phyloP scores from a whole-genome alignment of 2,888 invertebrate species.

The Phyllotreta cruciferae region DNA sequence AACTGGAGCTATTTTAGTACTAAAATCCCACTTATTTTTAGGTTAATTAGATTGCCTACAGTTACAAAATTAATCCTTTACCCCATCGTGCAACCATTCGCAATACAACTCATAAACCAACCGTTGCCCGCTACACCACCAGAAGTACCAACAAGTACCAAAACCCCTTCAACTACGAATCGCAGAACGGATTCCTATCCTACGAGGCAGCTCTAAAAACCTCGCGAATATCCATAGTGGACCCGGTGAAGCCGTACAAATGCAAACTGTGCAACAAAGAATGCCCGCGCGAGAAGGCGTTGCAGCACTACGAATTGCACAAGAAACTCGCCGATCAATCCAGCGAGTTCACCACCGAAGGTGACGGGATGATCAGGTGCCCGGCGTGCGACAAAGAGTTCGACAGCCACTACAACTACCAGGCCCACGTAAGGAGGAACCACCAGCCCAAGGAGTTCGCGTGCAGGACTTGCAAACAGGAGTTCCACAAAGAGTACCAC shows the following conservation, averaged over 20 bases:
- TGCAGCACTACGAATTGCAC: conserved; percentile 36
- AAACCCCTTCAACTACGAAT: too few species aligned
- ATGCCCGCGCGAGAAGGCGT: conserved; percentile 33
- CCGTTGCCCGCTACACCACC: too few species aligned
- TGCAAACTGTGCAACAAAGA: conserved; percentile 9
- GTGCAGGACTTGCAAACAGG: conserved; percentile 52
- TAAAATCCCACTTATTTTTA: too few species aligned
- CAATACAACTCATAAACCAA: too few species aligned
- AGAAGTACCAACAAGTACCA: too few species aligned
- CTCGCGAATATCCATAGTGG: too few species aligned
- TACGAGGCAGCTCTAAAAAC: too few species aligned
- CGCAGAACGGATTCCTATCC: too few species aligned
- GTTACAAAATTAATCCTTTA: too few species aligned
- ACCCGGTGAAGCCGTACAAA: neutral
- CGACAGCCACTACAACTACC: neutral
- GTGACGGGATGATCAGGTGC: conserved; percentile 16
- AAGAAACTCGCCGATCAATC: conserved; percentile 26
- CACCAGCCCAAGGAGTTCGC: conserved; percentile 48
- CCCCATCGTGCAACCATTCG: too few species aligned
- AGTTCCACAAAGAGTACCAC: conserved; percentile 35
- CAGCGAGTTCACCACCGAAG: neutral
- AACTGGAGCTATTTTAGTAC: too few species aligned
- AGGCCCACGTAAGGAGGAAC: conserved; percentile 1
- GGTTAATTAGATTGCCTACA: too few species aligned
- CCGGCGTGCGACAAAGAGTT: conserved; percentile 19